phyloP scores from a whole-genome alignment of 2,797 vertebrate species.

The Cephalopachus bancanus region DNA sequence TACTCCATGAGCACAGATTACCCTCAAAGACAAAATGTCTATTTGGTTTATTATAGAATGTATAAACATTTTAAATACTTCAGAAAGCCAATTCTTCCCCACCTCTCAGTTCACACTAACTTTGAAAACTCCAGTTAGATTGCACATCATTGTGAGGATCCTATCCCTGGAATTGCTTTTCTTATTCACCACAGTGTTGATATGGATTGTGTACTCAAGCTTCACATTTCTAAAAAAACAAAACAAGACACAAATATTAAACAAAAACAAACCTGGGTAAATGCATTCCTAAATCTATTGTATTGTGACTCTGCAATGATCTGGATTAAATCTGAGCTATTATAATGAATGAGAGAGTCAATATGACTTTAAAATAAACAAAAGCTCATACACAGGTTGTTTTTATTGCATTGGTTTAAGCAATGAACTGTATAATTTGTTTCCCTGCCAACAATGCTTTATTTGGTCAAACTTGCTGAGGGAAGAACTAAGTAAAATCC shows the following conservation, averaged over 20 bases:
- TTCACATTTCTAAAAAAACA: not conserved
- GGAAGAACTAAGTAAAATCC: constrained; percentile 1
- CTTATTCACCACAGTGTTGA: not conserved
- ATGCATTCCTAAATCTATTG: not conserved
- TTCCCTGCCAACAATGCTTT: constrained; percentile 68
- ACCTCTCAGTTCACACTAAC: not conserved
- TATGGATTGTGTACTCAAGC: not conserved
- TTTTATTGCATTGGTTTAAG: constrained; percentile 51
- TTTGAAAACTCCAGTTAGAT: not conserved
- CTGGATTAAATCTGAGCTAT: not conserved
- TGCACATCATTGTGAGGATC: not conserved
- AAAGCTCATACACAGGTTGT: not conserved
- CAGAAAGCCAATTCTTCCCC: not conserved
- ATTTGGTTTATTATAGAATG: not conserved
- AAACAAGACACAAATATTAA: no score
- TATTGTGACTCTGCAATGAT: not conserved
- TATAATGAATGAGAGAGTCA: constrained; percentile 46
- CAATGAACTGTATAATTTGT: constrained; percentile 61
- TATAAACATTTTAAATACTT: not conserved
- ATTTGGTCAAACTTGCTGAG: constrained; percentile 35
- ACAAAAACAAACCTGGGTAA: not conserved
- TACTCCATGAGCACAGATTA: not conserved
- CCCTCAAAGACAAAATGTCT: not conserved
- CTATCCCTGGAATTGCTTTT: not conserved
- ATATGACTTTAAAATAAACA: constrained; percentile 39